Evolutionary conservation across 2,888 invertebrate genomes (phyloP).

Genomic region (Agonopterix subpropinquella): DNA sequence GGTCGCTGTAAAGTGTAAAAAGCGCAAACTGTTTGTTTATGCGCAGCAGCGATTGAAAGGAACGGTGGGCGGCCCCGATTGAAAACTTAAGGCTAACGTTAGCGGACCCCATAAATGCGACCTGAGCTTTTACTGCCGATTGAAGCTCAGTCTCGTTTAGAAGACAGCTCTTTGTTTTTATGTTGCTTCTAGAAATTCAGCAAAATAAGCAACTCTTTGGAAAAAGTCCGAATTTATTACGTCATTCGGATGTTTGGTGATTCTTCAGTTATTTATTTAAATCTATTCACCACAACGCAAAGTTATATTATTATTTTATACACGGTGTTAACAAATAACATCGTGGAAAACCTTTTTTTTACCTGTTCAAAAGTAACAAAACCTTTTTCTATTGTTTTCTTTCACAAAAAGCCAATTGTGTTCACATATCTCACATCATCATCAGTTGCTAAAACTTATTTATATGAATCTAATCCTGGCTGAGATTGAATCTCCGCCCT

Average conservation of each 20-base stretch:
- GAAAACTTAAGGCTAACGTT: constrained; percentile 13
- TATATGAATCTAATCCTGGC: too few relatives aligned
- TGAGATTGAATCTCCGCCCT: too few relatives aligned
- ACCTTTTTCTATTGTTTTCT: too few relatives aligned
- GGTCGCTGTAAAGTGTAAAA: constrained; percentile 68
- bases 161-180: constrained; percentile 14
- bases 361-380: too few relatives aligned
- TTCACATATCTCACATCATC: too few relatives aligned
- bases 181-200: constrained; percentile 1
- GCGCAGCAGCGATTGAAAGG: constrained; percentile 40
- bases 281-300: too few relatives aligned
- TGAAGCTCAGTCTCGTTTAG: constrained; percentile 15
- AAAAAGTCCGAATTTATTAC: neutral
- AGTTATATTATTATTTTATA: too few relatives aligned
- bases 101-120: constrained; percentile 41
- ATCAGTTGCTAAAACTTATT: too few relatives aligned
- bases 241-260: constrained; percentile 1
- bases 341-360: too few relatives aligned
- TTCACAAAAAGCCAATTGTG: too few relatives aligned
- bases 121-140: constrained; percentile 50
- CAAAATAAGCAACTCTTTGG: neutral
- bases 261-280: neutral
- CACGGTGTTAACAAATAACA: too few relatives aligned
- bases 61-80: constrained; percentile 32
- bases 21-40: constrained; percentile 71